Conservation (phyloP, 2,888 invertebrate species). For the Bembecia ichneumoniformis region DNA sequence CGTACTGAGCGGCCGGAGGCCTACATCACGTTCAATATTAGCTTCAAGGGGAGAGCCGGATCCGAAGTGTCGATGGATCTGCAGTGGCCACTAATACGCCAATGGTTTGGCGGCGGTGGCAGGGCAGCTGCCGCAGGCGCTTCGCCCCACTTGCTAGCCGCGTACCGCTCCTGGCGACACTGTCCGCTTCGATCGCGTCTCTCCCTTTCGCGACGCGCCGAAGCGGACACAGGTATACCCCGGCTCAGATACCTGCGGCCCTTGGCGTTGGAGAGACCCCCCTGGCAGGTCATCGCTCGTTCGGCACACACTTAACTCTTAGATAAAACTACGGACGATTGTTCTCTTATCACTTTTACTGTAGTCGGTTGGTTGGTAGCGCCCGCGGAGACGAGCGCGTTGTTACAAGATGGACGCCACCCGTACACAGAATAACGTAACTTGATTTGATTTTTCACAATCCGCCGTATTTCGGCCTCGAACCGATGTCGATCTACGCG, state of each 20-base stretch:
- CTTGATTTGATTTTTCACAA: slow-evolving; percentile 11
- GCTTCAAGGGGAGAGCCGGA: slow-evolving; percentile 75
- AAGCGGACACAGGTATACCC: slow-evolving; percentile 26
- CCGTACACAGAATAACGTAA: background rate
- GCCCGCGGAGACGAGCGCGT: slow-evolving; percentile 34
- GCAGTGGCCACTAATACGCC: slow-evolving; percentile 72
- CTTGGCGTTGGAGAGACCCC: slow-evolving; percentile 20
- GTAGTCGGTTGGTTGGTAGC: slow-evolving; percentile 21
- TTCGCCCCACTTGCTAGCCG: slow-evolving; percentile 87
- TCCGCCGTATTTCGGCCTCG: slow-evolving; percentile 50
- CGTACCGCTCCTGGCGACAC: slow-evolving; percentile 57
- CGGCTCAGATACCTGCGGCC: slow-evolving; percentile 36
- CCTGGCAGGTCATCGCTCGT: slow-evolving; percentile 36
- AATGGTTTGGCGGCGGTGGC: slow-evolving; percentile 86
- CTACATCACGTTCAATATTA: slow-evolving; percentile 75
- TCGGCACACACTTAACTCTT: slow-evolving; percentile 15
- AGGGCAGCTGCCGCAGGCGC: slow-evolving; percentile 84
- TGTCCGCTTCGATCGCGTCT: slow-evolving; percentile 19
- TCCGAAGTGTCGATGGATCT: slow-evolving; percentile 48
- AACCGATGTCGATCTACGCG: slow-evolving; percentile 59
- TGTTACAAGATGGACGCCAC: slow-evolving; percentile 16
- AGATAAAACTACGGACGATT: slow-evolving; percentile 25
- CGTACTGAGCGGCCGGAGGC: slow-evolving; percentile 24
- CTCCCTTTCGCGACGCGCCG: slow-evolving; percentile 22
- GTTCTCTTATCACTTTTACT: slow-evolving; percentile 39